Conservation (phyloP, 2,113 vertebrate genomes). For the Prolemur simus region DNA sequence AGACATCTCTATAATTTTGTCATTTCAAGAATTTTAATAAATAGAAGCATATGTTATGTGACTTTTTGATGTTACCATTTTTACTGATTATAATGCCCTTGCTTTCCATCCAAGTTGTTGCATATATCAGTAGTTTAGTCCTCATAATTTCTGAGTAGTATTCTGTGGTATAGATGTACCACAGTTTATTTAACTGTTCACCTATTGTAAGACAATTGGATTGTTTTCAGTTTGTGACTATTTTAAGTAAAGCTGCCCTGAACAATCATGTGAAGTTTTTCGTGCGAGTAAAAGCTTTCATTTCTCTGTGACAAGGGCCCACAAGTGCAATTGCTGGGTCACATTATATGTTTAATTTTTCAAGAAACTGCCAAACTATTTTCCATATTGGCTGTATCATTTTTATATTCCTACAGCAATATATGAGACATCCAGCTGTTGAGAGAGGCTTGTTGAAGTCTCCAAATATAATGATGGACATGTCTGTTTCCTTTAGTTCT, state of each 20-base stretch:
- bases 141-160: not conserved
- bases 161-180: not conserved
- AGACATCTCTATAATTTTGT: not conserved
- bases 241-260: not conserved
- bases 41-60: not conserved
- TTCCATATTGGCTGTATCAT: not conserved
- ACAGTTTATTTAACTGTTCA: not conserved
- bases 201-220: not conserved
- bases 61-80: not conserved
- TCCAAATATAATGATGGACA: not conserved
- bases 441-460: not conserved
- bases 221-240: not conserved
- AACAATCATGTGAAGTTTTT: not conserved
- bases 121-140: not conserved
- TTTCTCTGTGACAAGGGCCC: not conserved
- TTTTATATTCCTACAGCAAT: not conserved
- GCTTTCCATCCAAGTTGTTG: not conserved
- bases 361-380: not conserved
- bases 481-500: not conserved
- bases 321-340: not conserved
- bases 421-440: not conserved
- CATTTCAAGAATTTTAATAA: not conserved
- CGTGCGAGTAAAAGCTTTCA: not conserved
- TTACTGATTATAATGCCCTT: not conserved
- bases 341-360: not conserved